Evolutionary conservation across 2,888 invertebrate genomes (phyloP).

Genomic region (Tromatobia lineatoria): DNA sequence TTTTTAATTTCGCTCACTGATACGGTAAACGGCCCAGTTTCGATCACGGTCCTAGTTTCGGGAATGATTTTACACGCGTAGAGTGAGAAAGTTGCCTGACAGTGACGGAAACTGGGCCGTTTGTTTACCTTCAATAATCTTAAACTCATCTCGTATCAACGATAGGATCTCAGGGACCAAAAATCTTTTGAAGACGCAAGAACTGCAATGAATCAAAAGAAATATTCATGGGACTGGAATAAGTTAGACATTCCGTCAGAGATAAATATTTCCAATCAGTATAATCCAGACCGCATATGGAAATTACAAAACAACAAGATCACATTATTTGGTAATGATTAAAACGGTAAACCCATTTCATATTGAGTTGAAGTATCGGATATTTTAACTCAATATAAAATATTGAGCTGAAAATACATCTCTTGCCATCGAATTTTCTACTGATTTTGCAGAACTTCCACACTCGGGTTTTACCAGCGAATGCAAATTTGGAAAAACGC

Average conservation of each 20-base stretch:
- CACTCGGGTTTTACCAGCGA: conserved; percentile 80
- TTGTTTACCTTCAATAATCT: background rate
- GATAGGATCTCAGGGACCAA: conserved; percentile 38
- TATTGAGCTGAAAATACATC: background rate
- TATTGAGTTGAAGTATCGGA: too few relatives aligned
- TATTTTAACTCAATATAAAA: too few relatives aligned
- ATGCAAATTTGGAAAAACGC: conserved; percentile 81
- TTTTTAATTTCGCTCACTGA: too few relatives aligned
- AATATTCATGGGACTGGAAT: conserved; percentile 48
- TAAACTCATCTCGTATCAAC: background rate
- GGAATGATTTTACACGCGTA: too few relatives aligned
- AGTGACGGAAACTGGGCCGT: too few relatives aligned
- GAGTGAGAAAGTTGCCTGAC: too few relatives aligned
- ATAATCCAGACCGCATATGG: conserved; percentile 43
- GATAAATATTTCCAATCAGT: conserved; percentile 48
- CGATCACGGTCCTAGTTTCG: too few relatives aligned
- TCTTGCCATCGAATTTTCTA: conserved; percentile 2
- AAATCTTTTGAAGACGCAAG: conserved; percentile 50
- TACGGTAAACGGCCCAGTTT: too few relatives aligned
- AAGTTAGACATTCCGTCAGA: conserved; percentile 13
- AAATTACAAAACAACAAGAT: conserved; percentile 43
- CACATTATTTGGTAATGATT: conserved; percentile 45
- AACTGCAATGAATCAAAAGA: conserved; percentile 23
- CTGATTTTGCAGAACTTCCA: conserved; percentile 75
- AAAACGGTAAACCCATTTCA: background rate